These are phyloP conservation scores for Dendronephthya gigantea DNA, from an alignment of 64 coral and sea anemone species.

Conservation along the genomic window DNA sequence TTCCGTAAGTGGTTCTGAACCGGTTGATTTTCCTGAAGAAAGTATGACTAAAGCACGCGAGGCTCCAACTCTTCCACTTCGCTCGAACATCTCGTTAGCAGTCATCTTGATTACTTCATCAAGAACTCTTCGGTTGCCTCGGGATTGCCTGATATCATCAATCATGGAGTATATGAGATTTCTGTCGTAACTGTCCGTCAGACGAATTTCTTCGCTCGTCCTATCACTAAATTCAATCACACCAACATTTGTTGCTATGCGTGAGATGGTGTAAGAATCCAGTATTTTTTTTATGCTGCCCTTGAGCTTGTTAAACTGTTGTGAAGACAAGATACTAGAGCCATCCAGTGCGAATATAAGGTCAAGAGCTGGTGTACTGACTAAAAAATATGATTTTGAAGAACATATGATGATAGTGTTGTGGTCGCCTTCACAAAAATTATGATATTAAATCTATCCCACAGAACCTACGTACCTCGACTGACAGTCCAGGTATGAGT, in stretches of 20 bases:
- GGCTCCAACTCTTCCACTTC: background rate
- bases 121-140: background rate
- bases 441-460: background rate
- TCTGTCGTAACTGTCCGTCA: background rate
- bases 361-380: constrained; percentile 27
- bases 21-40: background rate
- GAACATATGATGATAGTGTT: background rate
- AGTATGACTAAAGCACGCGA: background rate
- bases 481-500: background rate
- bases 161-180: background rate
- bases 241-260: background rate
- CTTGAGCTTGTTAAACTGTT: constrained; percentile 55
- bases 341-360: constrained; percentile 59
- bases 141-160: background rate
- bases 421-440: too few relatives aligned
- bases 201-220: background rate
- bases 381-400: background rate
- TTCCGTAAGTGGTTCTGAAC: background rate
- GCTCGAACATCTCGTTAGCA: background rate
- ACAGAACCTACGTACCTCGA: background rate
- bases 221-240: background rate
- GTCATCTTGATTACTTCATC: background rate
- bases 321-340: constrained; percentile 30
- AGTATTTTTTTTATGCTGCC: constrained; percentile 49
- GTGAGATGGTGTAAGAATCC: constrained; percentile 15